Evolutionary conservation across 2,888 invertebrate genomes (phyloP).

Genomic region (Chorisops tibialis): DNA sequence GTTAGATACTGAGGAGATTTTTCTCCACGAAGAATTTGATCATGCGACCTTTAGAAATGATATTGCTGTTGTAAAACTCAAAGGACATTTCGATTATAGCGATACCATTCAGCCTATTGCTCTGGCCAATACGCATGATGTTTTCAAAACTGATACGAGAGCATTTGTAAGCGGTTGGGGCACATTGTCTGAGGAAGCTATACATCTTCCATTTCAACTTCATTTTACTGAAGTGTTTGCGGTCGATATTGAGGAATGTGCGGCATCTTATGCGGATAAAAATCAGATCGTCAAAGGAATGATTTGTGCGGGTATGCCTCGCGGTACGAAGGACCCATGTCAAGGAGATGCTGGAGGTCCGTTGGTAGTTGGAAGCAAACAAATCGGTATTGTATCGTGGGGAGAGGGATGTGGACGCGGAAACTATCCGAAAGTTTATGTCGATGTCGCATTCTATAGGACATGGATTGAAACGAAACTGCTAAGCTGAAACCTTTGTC

Average conservation of each 20-base stretch:
- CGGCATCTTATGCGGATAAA: neutral
- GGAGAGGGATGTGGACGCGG: constrained; percentile 32
- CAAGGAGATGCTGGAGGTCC: constrained; percentile 36
- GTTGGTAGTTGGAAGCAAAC: constrained; percentile 19
- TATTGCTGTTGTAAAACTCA: constrained; percentile 53
- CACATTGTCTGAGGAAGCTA: constrained; percentile 36
- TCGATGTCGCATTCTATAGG: constrained; percentile 44
- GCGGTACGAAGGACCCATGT: constrained; percentile 33
- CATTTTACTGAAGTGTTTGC: constrained; percentile 54
- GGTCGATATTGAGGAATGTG: constrained; percentile 42
- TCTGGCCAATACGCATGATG: constrained; percentile 36
- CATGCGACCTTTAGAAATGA: constrained; percentile 54
- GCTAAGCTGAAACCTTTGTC: no score
- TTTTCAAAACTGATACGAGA: constrained; percentile 36
- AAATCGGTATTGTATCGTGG: constrained; percentile 34
- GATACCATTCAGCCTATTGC: constrained; percentile 39
- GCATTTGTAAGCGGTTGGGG: constrained; percentile 46
- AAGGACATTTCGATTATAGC: constrained; percentile 35
- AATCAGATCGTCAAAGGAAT: constrained; percentile 28
- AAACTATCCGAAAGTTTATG: constrained; percentile 36
- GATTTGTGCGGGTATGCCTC: constrained; percentile 40
- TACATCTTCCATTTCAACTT: constrained; percentile 35
- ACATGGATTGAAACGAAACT: constrained; percentile 42
- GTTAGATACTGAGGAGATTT: constrained; percentile 47
- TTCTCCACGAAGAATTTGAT: constrained; percentile 52